These are phyloP conservation scores for Hippocampus abdominalis DNA, from an alignment of 2,113 vertebrate species.

Conservation along the genomic window DNA sequence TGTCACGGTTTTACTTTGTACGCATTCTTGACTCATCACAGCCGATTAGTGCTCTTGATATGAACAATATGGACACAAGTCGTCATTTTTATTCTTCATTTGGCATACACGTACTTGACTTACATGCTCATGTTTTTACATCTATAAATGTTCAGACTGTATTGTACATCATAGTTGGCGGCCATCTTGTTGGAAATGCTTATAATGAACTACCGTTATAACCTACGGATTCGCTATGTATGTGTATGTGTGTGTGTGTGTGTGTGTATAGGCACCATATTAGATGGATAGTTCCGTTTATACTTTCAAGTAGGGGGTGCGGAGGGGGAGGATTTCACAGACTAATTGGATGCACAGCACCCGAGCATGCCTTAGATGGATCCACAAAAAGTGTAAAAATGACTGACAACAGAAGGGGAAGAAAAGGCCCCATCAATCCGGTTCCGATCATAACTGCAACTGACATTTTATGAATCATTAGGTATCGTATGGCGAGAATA, in stretches of 20 bases:
- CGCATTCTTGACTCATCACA: neutral
- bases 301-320: neutral
- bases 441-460: slow-evolving; percentile 38
- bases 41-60: too few relatives aligned
- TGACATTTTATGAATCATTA: slow-evolving; percentile 44
- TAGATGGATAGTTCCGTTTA: slow-evolving; percentile 13
- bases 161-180: too few relatives aligned
- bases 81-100: too few relatives aligned
- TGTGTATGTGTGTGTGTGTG: too few relatives aligned
- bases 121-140: too few relatives aligned
- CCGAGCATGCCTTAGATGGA: slow-evolving; percentile 11
- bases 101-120: too few relatives aligned
- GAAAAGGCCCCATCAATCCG: slow-evolving; percentile 25
- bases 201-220: too few relatives aligned
- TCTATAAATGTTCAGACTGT: too few relatives aligned
- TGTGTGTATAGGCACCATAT: slow-evolving; percentile 9
- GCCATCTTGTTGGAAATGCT: too few relatives aligned
- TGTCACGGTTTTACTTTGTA: too few relatives aligned
- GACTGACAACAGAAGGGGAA: slow-evolving; percentile 20
- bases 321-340: neutral
- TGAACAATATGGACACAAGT: too few relatives aligned
- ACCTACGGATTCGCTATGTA: too few relatives aligned
- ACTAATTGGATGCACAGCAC: slow-evolving; percentile 16
- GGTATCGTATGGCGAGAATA: slow-evolving; percentile 15
- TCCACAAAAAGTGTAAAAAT: slow-evolving; percentile 15